Evolutionary conservation across 1,140 invertebrate genomes (phyloP).

Genomic region (Euura lappo): DNA sequence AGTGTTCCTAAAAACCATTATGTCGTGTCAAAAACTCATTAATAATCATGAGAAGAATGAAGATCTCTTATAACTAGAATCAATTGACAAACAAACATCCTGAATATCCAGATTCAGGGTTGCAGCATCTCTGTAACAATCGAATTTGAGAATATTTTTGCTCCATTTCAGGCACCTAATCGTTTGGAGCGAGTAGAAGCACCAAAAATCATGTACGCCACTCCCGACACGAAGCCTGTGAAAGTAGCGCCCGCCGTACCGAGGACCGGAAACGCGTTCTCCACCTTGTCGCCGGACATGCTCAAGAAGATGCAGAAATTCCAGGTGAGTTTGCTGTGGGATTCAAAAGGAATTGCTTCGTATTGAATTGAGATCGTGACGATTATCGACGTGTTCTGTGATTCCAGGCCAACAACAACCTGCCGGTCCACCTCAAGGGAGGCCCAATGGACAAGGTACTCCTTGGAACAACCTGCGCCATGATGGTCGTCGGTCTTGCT

Average conservation of each 20-base stretch:
- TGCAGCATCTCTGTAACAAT: too few relatives aligned
- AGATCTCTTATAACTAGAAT: too few relatives aligned
- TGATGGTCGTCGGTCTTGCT: constrained; percentile 44
- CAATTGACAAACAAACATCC: too few relatives aligned
- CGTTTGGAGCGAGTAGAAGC: constrained; percentile 31
- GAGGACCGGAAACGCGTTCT: not conserved
- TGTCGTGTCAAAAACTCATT: too few relatives aligned
- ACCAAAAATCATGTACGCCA: constrained; percentile 36
- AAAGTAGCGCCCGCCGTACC: not conserved
- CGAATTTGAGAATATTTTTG: too few relatives aligned
- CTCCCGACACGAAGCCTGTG: constrained; percentile 31
- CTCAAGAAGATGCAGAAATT: constrained; percentile 24
- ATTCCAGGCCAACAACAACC: constrained; percentile 51
- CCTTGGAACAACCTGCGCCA: constrained; percentile 50
- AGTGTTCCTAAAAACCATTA: too few relatives aligned
- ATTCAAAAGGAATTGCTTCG: not conserved
- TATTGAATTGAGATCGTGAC: too few relatives aligned
- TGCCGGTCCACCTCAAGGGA: constrained; percentile 57
- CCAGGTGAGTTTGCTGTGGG: constrained; percentile 23
- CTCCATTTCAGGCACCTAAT: constrained; percentile 30
- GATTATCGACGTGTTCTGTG: constrained; percentile 3
- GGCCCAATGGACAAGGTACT: constrained; percentile 58
- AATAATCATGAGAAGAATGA: too few relatives aligned
- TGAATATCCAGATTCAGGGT: too few relatives aligned
- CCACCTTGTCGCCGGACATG: constrained; percentile 21